Conservation (phyloP, 2,113 vertebrate species). For the Coreoperca whiteheadi region DNA sequence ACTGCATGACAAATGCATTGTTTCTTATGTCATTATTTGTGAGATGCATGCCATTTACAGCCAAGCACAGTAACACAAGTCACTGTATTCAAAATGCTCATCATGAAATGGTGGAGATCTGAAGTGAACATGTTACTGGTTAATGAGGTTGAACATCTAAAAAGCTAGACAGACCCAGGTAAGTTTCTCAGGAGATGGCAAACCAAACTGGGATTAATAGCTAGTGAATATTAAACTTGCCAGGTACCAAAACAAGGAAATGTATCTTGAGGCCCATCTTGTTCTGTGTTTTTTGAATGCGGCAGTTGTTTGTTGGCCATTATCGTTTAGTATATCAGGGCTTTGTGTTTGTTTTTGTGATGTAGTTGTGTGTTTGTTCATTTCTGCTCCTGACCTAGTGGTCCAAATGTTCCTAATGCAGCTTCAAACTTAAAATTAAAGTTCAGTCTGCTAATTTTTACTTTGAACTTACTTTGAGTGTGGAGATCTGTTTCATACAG, state of each 20-base stretch:
- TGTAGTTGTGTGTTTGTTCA: not conserved
- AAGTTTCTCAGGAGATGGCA: not conserved
- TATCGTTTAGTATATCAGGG: no score
- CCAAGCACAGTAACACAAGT: no score
- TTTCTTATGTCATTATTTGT: not conserved
- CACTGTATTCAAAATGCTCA: no score
- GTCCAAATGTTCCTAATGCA: not conserved
- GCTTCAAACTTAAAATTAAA: not conserved
- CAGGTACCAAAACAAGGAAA: not conserved
- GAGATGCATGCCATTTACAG: no score
- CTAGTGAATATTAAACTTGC: not conserved
- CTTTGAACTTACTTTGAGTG: no score
- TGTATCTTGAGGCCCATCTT: not conserved
- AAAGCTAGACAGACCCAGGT: no score
- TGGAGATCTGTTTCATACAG: not conserved
- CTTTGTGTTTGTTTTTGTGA: not conserved
- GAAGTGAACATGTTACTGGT: no score
- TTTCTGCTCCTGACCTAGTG: not conserved
- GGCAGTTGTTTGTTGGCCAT: not conserved
- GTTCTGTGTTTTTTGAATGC: not conserved
- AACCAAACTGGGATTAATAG: not conserved
- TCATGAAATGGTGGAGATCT: no score
- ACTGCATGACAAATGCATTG: not conserved
- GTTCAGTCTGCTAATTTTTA: not conserved
- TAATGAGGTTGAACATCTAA: not conserved